A percentile compares a stretch with the other conserved stretches of the same genome.
Conservation (phyloP, 2,888 invertebrate genomes). For the Scaptodrosophila latifasciaeformis region DNA sequence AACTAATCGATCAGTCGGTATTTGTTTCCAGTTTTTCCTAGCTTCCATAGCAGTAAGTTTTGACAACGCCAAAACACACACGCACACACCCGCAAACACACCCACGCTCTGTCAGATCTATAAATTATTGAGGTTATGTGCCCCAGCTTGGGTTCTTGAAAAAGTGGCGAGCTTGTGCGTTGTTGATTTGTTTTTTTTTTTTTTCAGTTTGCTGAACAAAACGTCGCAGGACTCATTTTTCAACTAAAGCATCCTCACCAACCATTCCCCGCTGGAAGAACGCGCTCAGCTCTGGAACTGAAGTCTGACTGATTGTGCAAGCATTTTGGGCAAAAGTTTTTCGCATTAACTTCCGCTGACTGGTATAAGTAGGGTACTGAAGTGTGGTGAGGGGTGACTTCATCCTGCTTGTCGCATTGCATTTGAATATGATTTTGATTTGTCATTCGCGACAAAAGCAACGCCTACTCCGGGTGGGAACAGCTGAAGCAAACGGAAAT, state of each 20-base stretch:
- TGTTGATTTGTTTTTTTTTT: conserved; percentile 24
- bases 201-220: conserved; percentile 32
- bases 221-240: conserved; percentile 63
- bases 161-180: conserved; percentile 57
- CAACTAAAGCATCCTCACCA: too few species aligned
- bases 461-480: conserved; percentile 60
- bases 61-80: too few species aligned
- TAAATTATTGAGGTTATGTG: too few species aligned
- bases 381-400: too few species aligned
- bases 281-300: not conserved
- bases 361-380: not conserved
- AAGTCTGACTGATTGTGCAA: conserved; percentile 58
- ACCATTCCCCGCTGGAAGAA: too few species aligned
- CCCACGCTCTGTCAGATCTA: not conserved
- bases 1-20: too few species aligned
- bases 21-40: too few species aligned
- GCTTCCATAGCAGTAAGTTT: not conserved
- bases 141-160: conserved; percentile 51
- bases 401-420: conserved; percentile 63
- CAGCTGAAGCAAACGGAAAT: too few species aligned
- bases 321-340: conserved; percentile 53
- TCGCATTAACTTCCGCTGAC: conserved; percentile 62
- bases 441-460: conserved; percentile 68
- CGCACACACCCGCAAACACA: conserved; percentile 2
- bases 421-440: conserved; percentile 71